phyloP scores from a whole-genome alignment of 2,888 invertebrate genomes.

The Lysandra coridon region DNA sequence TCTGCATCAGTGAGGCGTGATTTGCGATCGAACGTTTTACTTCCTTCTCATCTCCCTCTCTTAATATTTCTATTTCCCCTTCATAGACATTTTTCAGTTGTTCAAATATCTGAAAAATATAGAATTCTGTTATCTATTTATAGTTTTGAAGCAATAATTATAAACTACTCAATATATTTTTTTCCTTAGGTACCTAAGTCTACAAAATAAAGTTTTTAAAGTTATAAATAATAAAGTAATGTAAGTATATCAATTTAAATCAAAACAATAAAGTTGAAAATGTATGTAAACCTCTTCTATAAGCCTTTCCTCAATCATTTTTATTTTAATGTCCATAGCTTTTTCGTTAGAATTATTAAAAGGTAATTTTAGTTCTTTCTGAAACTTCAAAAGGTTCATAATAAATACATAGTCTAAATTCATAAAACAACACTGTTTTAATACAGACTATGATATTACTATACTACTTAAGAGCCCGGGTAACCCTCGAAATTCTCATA shows the following conservation, averaged over 20 bases:
- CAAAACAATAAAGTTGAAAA: slow-evolving; percentile 15
- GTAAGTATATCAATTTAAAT: background rate
- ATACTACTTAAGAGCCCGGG: too few species aligned
- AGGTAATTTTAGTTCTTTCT: slow-evolving; percentile 50
- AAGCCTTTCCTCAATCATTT: slow-evolving; percentile 55
- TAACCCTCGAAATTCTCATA: too few species aligned
- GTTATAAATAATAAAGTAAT: background rate
- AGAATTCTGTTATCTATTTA: background rate
- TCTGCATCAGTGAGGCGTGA: slow-evolving; percentile 54
- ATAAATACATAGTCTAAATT: background rate
- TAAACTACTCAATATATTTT: slow-evolving; percentile 2
- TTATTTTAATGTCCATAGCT: slow-evolving; percentile 55
- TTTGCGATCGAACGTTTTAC: slow-evolving; percentile 53
- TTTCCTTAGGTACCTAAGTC: background rate
- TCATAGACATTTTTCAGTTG: slow-evolving; percentile 65
- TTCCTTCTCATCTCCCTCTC: slow-evolving; percentile 54
- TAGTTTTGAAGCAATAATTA: background rate
- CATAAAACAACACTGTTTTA: background rate
- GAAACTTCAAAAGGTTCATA: slow-evolving; percentile 44
- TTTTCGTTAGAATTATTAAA: slow-evolving; percentile 48
- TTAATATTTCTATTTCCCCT: slow-evolving; percentile 60
- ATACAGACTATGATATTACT: too few species aligned
- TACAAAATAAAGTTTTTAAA: background rate
- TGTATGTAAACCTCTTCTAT: slow-evolving; percentile 60
- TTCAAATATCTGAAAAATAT: slow-evolving; percentile 59